Evolutionary conservation across 2,888 invertebrate genomes (phyloP).

Genomic region (Himalopsyche anomala): DNA sequence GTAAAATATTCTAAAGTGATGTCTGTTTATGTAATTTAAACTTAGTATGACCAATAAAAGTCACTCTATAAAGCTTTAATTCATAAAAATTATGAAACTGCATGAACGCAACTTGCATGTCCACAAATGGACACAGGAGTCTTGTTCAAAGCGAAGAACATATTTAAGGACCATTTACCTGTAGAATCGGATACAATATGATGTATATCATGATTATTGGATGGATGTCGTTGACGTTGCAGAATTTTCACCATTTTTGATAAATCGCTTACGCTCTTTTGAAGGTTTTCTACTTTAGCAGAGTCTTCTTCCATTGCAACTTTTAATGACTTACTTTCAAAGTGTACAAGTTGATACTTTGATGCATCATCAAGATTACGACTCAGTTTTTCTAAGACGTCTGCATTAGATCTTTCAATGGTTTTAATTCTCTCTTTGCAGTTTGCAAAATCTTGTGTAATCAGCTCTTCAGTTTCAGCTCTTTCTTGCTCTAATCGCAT

Average conservation of each 20-base stretch:
- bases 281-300: slow-evolving; percentile 75
- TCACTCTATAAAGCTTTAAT: too few relatives aligned
- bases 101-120: too few relatives aligned
- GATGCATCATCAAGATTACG: slow-evolving; percentile 71
- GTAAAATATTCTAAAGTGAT: too few relatives aligned
- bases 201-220: slow-evolving; percentile 20
- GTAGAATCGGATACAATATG: slow-evolving; percentile 23
- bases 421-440: slow-evolving; percentile 71
- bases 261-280: slow-evolving; percentile 70
- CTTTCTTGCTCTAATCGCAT: slow-evolving; percentile 67
- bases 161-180: neutral
- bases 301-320: slow-evolving; percentile 75
- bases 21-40: too few relatives aligned
- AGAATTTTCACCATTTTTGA: slow-evolving; percentile 69
- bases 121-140: too few relatives aligned
- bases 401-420: slow-evolving; percentile 67
- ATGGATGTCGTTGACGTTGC: slow-evolving; percentile 68
- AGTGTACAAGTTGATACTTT: slow-evolving; percentile 73
- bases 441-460: slow-evolving; percentile 70
- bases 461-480: slow-evolving; percentile 69
- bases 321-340: slow-evolving; percentile 74
- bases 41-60: too few relatives aligned
- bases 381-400: slow-evolving; percentile 67
- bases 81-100: too few relatives aligned
- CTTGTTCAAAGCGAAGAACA: too few relatives aligned